Evolutionary conservation across 2,113 vertebrate genomes (phyloP).

Genomic region (Balaeniceps rex): DNA sequence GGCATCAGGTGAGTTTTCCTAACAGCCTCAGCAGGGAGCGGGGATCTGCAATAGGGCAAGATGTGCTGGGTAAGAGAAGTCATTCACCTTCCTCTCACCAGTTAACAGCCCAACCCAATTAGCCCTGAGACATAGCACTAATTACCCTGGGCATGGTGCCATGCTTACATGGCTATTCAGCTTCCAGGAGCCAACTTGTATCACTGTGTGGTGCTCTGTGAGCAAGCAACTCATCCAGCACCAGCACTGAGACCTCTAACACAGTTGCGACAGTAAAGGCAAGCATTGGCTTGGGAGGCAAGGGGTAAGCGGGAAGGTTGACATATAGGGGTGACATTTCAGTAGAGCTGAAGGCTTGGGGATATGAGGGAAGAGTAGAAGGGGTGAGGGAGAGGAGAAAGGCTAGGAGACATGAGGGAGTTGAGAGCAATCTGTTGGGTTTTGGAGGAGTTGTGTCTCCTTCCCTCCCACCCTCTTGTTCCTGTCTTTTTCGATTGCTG

Average conservation of each 20-base stretch:
- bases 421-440: neutral
- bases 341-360: neutral
- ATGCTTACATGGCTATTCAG: neutral
- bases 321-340: neutral
- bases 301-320: neutral
- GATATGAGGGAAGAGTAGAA: neutral
- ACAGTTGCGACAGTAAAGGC: fast-evolving
- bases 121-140: neutral
- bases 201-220: neutral
- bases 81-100: neutral
- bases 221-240: neutral
- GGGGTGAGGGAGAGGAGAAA: neutral
- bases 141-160: neutral
- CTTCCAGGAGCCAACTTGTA: neutral
- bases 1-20: neutral
- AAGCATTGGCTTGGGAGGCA: neutral
- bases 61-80: neutral
- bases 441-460: neutral
- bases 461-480: neutral
- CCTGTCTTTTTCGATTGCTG: neutral
- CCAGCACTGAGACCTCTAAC: neutral
- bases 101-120: neutral
- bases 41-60: neutral
- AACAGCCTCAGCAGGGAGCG: fast-evolving
- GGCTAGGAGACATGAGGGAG: neutral